These are phyloP conservation scores for Drosophila teissieri DNA, from an alignment of 1,140 invertebrate species.

Conservation along the genomic window DNA sequence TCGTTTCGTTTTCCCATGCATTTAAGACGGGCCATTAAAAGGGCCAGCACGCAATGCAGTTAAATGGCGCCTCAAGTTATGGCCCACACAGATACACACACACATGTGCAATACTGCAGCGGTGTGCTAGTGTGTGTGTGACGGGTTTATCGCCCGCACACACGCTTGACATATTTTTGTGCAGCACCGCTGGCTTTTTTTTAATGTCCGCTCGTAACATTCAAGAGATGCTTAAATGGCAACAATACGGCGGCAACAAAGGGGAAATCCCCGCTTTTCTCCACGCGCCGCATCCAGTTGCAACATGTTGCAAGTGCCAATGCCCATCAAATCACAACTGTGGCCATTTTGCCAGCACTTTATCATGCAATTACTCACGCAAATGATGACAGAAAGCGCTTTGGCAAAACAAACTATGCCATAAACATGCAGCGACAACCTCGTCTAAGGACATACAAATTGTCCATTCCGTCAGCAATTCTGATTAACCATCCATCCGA, in stretches of 20 bases:
- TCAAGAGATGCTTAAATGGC: constrained; percentile 51
- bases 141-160: constrained; percentile 33
- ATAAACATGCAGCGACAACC: not conserved
- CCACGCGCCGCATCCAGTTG: constrained; percentile 26
- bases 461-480: constrained; percentile 14
- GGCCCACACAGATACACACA: constrained; percentile 9
- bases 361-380: constrained; percentile 71
- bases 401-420: constrained; percentile 27
- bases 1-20: not conserved
- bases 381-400: constrained; percentile 47
- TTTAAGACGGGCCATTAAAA: constrained; percentile 35
- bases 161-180: constrained; percentile 36
- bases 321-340: constrained; percentile 62
- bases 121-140: not conserved
- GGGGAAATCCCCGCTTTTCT: not conserved
- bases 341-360: constrained; percentile 49
- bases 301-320: constrained; percentile 62
- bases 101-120: not conserved
- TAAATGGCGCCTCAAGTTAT: constrained; percentile 57
- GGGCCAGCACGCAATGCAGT: constrained; percentile 55
- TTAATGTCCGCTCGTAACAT: constrained; percentile 43
- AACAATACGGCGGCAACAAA: constrained; percentile 33
- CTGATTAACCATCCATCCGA: constrained; percentile 32
- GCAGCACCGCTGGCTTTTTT: not conserved
- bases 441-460: constrained; percentile 20